Conservation (phyloP, 2,113 vertebrate species). For the Ardeotis arabs region DNA sequence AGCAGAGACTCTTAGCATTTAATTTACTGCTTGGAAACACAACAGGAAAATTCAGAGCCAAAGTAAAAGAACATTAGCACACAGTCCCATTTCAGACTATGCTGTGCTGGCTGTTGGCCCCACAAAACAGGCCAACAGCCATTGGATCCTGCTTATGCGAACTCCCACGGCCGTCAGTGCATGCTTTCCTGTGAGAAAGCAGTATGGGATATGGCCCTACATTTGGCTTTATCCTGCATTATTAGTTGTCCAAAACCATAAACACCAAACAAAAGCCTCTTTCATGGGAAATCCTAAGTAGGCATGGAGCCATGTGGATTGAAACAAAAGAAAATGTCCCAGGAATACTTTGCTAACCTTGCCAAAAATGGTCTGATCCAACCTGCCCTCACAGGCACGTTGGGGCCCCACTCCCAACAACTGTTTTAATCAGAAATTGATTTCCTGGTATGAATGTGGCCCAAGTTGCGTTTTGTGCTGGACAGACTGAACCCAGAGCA, state of each 20-base stretch:
- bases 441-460: neutral
- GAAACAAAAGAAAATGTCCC: slow-evolving; percentile 56
- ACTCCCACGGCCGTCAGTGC: neutral
- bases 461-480: neutral
- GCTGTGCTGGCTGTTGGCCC: neutral
- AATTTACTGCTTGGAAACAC: slow-evolving; percentile 29
- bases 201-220: neutral
- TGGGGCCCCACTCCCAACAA: slow-evolving; percentile 2
- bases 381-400: neutral
- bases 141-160: neutral
- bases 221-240: slow-evolving; percentile 4
- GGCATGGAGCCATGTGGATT: slow-evolving; percentile 25
- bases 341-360: neutral
- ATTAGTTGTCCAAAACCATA: slow-evolving; percentile 18
- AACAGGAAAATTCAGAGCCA: slow-evolving; percentile 23
- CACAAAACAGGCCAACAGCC: neutral
- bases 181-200: slow-evolving; percentile 18
- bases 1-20: neutral
- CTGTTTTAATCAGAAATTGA: slow-evolving; percentile 31
- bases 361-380: slow-evolving; percentile 48
- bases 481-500: neutral
- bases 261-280: slow-evolving; percentile 59
- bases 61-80: neutral
- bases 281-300: slow-evolving; percentile 45
- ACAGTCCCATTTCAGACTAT: neutral